Evolutionary conservation across 2,888 invertebrate genomes (phyloP).

Genomic region (Pyrrhia umbra): DNA sequence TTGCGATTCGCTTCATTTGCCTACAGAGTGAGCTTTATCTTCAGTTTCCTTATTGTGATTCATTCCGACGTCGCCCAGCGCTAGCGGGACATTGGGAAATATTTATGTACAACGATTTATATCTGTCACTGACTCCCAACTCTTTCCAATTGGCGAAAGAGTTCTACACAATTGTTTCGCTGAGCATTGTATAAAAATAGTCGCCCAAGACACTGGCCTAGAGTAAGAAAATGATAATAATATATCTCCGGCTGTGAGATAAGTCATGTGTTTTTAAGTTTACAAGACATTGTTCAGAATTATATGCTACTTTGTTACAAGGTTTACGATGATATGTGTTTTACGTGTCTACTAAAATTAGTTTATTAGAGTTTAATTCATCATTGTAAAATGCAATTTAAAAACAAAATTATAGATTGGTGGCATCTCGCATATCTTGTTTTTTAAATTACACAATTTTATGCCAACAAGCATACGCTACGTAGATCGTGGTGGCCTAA

Average conservation of each 20-base stretch:
- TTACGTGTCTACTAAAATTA: slow-evolving; percentile 14
- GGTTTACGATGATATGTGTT: slow-evolving; percentile 23
- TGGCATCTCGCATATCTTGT: no score
- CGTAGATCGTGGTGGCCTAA: no score
- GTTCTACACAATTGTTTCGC: slow-evolving; percentile 77
- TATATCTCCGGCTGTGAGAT: slow-evolving; percentile 69
- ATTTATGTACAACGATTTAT: slow-evolving; percentile 79
- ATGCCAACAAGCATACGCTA: no score
- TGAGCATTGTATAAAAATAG: slow-evolving; percentile 77
- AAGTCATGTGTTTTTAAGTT: slow-evolving; percentile 66
- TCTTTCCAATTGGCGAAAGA: slow-evolving; percentile 84
- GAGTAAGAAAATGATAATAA: slow-evolving; percentile 71
- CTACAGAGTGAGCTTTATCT: slow-evolving; percentile 37
- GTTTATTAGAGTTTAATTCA: slow-evolving; percentile 15
- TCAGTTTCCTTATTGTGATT: slow-evolving; percentile 60
- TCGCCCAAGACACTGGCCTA: slow-evolving; percentile 74
- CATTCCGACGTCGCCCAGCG: slow-evolving; percentile 50
- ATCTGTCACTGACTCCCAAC: slow-evolving; percentile 76
- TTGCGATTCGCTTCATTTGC: slow-evolving; percentile 43
- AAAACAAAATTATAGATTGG: no score
- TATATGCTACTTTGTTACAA: slow-evolving; percentile 45
- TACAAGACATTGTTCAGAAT: slow-evolving; percentile 53
- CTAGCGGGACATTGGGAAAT: slow-evolving; percentile 61
- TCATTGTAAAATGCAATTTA: no score
- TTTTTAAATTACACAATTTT: no score